Evolutionary conservation across 2,797 vertebrate genomes (phyloP), one percentile per base, ranked within the genome.

Genomic region (Oreochromis grahami): DNA sequence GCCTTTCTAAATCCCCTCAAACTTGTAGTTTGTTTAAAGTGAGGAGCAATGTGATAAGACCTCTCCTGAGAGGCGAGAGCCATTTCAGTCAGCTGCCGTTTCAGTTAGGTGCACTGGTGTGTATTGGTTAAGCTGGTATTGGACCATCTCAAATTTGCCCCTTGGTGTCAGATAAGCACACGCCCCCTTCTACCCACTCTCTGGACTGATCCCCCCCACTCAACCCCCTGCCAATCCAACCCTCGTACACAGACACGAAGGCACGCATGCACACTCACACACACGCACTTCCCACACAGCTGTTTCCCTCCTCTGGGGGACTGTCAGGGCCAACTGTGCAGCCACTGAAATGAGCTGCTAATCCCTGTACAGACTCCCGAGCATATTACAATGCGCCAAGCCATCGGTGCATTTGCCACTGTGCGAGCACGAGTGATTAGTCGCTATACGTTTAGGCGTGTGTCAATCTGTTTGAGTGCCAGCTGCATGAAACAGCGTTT

Each of bases 261-360:
- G 5, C 65, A 12, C 65, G 7, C 38, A 26, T 53, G 14, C 68
- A 80, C 21, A 48, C 56, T 65, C 51, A 34, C 21, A 78, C 60
- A 38, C 74, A 76, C 17, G 43, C 43, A 83, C 84, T 50, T 7
- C 43, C 26, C 26, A 78, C 68, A 86, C 94, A 95, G 94, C 94
- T 95, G 92, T 93, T 91, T 86, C 76, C 70, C 83, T 94, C 94
- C 92, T 89, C 79, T 84, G 93, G 92, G 94, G 94, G 85, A 82
- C 90, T 86, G 87, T 81, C 88, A 91, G 93, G 93, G 92, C 94
- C 94, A 95, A 95, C 92, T 93, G 90, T 94, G 90, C 93, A 94
- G 88, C 91, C 92, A 90, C 93, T 88, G 91, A 95, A 96, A 95
- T 95, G 94, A 96, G 95, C 95, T 94, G 94, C 87, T 95, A 96